Conservation (phyloP, 2,888 invertebrate species). For the Syrista parreyssii region DNA sequence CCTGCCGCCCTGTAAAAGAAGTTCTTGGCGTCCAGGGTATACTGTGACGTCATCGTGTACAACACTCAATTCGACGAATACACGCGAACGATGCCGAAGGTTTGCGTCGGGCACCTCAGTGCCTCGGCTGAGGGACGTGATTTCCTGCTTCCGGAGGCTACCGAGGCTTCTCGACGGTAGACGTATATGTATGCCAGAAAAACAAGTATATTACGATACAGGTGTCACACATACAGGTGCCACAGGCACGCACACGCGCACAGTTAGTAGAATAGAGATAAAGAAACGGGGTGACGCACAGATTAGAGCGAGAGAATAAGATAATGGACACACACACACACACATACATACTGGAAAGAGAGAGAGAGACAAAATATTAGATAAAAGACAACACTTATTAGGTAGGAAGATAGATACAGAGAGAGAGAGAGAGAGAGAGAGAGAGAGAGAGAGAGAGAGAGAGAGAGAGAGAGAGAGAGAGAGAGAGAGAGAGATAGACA, state of each 20-base stretch:
- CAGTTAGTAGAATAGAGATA: constrained; percentile 4
- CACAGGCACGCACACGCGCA: neutral
- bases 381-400: neutral
- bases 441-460: constrained; percentile 3
- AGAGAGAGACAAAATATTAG: no score
- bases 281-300: constrained; percentile 3
- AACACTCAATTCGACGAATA: no score
- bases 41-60: no score
- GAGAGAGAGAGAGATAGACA: no score
- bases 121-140: neutral
- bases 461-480: constrained; percentile 1
- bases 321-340: neutral
- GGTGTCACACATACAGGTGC: neutral
- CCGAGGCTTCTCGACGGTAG: neutral
- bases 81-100: neutral
- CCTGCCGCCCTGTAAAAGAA: neutral
- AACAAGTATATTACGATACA: neutral
- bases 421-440: neutral
- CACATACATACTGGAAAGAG: no score
- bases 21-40: neutral
- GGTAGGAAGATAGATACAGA: constrained; percentile 16
- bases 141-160: neutral
- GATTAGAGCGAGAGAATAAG: neutral
- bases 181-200: neutral
- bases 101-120: neutral